phyloP scores from a whole-genome alignment of 2,113 vertebrate species.

The Megaceryle maxima region DNA sequence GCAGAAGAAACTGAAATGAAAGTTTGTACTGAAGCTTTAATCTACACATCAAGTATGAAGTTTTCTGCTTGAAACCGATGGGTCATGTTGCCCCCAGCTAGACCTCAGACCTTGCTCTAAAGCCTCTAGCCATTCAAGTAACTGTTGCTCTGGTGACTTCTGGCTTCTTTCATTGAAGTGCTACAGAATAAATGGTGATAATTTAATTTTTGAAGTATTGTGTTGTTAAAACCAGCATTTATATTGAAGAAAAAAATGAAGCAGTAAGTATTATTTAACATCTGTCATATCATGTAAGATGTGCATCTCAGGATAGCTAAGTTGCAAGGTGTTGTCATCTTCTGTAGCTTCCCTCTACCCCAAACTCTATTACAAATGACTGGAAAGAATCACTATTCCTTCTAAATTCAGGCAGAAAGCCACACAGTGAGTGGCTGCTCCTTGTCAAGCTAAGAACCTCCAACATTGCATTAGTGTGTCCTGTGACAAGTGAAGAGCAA shows the following conservation, averaged over 20 bases:
- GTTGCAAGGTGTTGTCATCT: background rate
- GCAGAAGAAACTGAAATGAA: background rate
- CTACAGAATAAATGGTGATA: background rate
- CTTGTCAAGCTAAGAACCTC: background rate
- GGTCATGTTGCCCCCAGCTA: background rate
- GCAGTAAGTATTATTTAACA: background rate
- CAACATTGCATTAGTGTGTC: background rate
- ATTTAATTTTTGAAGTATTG: background rate
- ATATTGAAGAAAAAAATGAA: background rate
- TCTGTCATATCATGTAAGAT: fast-evolving
- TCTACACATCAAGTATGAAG: background rate
- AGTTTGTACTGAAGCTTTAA: background rate
- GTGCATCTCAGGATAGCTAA: background rate
- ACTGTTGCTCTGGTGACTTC: background rate
- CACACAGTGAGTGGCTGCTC: background rate
- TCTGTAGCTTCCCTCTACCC: background rate
- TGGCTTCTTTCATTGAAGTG: background rate
- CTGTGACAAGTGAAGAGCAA: background rate
- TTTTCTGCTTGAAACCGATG: too few species aligned
- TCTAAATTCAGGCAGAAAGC: background rate
- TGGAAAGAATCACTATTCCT: background rate
- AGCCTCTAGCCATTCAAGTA: background rate
- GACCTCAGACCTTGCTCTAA: background rate
- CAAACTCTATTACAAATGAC: background rate
- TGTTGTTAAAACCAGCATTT: background rate